Evolutionary conservation across 2,888 invertebrate genomes (phyloP).

Genomic region (Julus scanicus): DNA sequence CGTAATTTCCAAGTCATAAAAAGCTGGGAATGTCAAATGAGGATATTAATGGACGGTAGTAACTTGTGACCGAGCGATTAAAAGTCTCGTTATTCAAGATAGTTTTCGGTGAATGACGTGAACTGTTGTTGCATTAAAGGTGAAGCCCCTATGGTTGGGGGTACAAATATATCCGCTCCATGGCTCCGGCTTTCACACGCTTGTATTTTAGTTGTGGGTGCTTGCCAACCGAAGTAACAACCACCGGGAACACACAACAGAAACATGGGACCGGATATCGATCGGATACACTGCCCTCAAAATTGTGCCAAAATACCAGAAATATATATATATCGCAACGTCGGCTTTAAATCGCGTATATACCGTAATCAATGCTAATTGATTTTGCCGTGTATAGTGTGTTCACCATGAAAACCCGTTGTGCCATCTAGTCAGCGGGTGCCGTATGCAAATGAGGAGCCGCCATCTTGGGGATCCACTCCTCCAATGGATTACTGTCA

Average conservation of each 20-base stretch:
- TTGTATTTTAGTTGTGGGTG: constrained; percentile 22
- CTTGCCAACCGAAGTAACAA: neutral
- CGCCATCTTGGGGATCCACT: neutral
- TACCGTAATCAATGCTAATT: neutral
- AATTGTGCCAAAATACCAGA: neutral
- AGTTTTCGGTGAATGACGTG: constrained; percentile 53
- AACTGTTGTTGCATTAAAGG: constrained; percentile 52
- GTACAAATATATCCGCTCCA: neutral
- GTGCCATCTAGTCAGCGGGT: constrained; percentile 39
- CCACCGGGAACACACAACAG: neutral
- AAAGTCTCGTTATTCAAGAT: constrained; percentile 55
- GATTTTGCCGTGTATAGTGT: neutral
- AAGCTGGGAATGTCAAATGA: constrained; percentile 57
- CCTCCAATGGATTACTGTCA: constrained; percentile 37
- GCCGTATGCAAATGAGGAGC: constrained; percentile 37
- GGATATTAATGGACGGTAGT: constrained; percentile 56
- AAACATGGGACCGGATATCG: constrained; percentile 31
- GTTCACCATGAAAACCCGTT: neutral
- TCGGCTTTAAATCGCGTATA: neutral
- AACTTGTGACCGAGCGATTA: constrained; percentile 54
- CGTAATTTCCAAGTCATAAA: constrained; percentile 57
- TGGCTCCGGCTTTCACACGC: constrained; percentile 23
- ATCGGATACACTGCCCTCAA: constrained; percentile 16
- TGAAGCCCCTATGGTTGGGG: constrained; percentile 46
- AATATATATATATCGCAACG: neutral